Evolutionary conservation across 2,113 vertebrate species (phyloP), one percentile per base, ranked within the genome.

Genomic region (Lucifuga dentata): DNA sequence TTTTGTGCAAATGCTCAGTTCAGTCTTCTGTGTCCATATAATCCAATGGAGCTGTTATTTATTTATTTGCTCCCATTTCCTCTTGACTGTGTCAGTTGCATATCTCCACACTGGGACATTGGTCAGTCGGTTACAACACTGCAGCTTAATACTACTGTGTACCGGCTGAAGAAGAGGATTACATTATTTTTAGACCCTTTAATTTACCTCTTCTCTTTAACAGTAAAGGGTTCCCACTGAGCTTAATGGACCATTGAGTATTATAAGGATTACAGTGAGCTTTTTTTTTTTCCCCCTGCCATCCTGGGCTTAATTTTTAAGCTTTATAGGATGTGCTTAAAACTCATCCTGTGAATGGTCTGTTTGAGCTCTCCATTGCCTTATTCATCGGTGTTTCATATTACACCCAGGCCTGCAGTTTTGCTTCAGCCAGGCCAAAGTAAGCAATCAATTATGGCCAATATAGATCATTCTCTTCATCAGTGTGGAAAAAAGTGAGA

Each of bases 201-300:
- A 84, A 88, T 83, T 87, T 84, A 80, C 80, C 78, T 77, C 71
- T 75, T 86, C 79, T 78, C 80, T 83, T 76, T 79, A 55, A 72
- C 73, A 83, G 65, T 71, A 81, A 79, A 86, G 81, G 82, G 80
- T 88, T 78, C 66, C 61, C 67, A 80, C 39, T 65, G 80, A 80
- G 82, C 81, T 83, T 88, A 90, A 90, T 90, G 88, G 86, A 70
- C 73, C 76, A 70, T 70, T 73, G 68, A 79, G 83, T 83, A 83
- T 88, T 76, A 89, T 86, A 64, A 78, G 87, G 88, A 90, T 90
- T 91, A 91, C 86, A 89, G 81, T 78, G 73, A 80, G 74, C 78
- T 65, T 83, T 86, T 85, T 78, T 53, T 29, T 76, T n/a, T n/a
- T n/a, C n/a, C n/a, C n/a, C n/a, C n/a, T 78, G 69, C 76, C 71